phyloP scores from a whole-genome alignment of 2,888 invertebrate species.

The Amitus sp. region DNA sequence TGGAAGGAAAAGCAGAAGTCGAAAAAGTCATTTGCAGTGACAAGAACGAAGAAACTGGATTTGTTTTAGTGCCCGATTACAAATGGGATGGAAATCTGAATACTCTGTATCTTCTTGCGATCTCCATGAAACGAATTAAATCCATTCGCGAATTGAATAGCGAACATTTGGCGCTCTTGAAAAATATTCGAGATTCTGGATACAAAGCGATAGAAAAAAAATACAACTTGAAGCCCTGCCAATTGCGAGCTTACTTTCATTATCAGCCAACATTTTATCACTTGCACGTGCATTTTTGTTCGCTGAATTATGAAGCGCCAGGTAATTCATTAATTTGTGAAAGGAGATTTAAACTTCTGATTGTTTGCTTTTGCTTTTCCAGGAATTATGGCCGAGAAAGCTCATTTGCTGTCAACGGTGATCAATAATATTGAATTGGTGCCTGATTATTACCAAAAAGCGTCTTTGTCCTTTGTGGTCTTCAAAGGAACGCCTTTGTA shows the following conservation, averaged over 20 bases:
- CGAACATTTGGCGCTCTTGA: constrained; percentile 82
- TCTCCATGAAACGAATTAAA: constrained; percentile 79
- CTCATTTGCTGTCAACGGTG: constrained; percentile 88
- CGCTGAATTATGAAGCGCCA: constrained; percentile 81
- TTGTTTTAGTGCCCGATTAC: constrained; percentile 90
- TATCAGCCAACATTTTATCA: constrained; percentile 98
- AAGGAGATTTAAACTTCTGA: no score
- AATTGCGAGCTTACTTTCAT: constrained; percentile 88
- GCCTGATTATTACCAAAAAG: constrained; percentile 84
- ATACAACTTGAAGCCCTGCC: constrained; percentile 75
- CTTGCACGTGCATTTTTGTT: constrained; percentile 93
- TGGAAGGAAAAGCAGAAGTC: constrained; percentile 89
- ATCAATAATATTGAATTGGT: constrained; percentile 89
- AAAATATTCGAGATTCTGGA: constrained; percentile 82
- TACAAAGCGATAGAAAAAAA: constrained; percentile 78
- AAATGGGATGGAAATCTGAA: constrained; percentile 93
- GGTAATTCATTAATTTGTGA: no score
- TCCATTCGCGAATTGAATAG: constrained; percentile 85
- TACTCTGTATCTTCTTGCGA: constrained; percentile 86
- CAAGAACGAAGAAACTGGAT: constrained; percentile 80
- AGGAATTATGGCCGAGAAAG: constrained; percentile 85
- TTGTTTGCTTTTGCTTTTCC: no score
- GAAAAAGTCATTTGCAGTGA: constrained; percentile 90
- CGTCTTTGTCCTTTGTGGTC: constrained; percentile 82
- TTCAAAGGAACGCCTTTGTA: constrained; percentile 81